A percentile compares a stretch with the other conserved stretches of the same genome.
Evolutionary conservation across 2,797 vertebrate genomes (phyloP).

Genomic region (Acanthurus lineatus): DNA sequence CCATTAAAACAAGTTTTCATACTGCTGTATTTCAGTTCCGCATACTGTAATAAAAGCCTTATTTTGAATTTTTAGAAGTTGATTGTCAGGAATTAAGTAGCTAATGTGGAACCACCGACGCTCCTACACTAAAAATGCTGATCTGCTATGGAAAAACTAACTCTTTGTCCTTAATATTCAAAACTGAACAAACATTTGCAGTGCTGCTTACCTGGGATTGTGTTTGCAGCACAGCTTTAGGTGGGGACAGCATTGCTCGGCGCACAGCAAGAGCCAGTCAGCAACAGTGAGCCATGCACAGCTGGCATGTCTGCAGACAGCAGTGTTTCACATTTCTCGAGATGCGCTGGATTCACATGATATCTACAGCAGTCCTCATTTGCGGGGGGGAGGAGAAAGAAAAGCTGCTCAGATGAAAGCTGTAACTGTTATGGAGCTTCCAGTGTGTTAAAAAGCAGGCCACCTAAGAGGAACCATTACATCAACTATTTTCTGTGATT

Average conservation of each 20-base stretch:
- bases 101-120: background rate
- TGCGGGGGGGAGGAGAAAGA: background rate
- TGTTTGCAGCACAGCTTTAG: constrained; percentile 20
- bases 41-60: background rate
- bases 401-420: constrained; percentile 25
- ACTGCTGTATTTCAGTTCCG: background rate
- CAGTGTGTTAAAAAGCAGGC: constrained; percentile 45
- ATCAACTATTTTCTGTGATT: constrained; percentile 56
- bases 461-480: constrained; percentile 56
- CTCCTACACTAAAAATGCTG: background rate
- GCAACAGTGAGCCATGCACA: constrained; percentile 16
- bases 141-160: no score
- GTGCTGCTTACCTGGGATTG: constrained; percentile 6
- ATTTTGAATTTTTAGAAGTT: background rate
- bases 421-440: constrained; percentile 19
- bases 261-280: constrained; percentile 40
- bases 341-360: constrained; percentile 40
- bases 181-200: constrained; percentile 1
- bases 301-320: constrained; percentile 29
- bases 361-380: constrained; percentile 15
- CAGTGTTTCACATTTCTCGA: constrained; percentile 40
- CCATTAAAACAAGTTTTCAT: background rate
- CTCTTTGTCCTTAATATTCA: background rate
- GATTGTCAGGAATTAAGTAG: background rate
- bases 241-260: constrained; percentile 11